Evolutionary conservation across 2,888 invertebrate species (phyloP).

Genomic region (Macrosiphum euphorbiae): DNA sequence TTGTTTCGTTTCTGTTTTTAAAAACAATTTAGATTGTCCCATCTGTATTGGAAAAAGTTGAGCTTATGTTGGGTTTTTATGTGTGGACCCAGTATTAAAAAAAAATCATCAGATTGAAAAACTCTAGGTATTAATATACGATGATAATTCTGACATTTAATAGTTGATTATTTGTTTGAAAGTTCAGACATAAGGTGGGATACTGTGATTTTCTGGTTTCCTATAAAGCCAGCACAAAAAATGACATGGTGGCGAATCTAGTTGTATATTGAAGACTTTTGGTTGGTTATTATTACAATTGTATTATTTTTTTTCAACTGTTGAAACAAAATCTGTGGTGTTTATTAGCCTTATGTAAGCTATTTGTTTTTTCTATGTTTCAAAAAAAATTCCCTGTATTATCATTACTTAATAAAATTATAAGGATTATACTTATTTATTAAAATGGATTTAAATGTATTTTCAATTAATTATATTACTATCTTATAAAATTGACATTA

Average conservation of each 20-base stretch:
- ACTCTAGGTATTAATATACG: not conserved
- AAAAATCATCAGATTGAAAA: not conserved
- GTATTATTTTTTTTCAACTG: not conserved
- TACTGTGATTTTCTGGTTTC: not conserved
- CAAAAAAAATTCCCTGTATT: not conserved
- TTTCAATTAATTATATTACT: not conserved
- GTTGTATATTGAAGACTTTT: not conserved
- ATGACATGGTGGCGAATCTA: not conserved
- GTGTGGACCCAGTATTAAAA: not conserved
- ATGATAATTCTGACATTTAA: not conserved
- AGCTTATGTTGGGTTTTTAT: too few species aligned
- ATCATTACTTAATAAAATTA: not conserved
- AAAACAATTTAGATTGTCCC: too few species aligned
- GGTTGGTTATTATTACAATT: not conserved
- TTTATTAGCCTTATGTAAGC: not conserved
- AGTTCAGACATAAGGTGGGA: not conserved
- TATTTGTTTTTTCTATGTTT: not conserved
- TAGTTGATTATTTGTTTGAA: not conserved
- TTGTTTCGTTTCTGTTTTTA: too few species aligned
- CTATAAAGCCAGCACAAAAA: not conserved
- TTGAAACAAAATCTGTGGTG: not conserved
- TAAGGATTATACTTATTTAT: not conserved
- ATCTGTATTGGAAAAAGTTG: too few species aligned
- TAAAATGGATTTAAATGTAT: not conserved
- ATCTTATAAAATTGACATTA: not conserved